Conservation (phyloP, 2,888 invertebrate genomes). For the Ametastegia equiseti region DNA sequence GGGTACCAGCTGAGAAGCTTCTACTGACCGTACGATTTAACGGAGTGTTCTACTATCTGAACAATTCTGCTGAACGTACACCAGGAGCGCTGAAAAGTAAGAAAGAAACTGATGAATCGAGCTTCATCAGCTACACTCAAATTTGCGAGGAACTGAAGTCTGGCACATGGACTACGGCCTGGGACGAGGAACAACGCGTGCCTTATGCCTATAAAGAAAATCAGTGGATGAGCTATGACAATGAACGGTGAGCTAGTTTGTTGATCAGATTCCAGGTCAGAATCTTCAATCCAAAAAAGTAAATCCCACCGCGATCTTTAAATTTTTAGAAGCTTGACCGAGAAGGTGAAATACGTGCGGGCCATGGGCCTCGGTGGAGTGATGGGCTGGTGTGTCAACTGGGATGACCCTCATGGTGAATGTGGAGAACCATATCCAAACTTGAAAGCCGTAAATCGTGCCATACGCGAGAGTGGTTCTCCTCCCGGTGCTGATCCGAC, state of each 20-base stretch:
- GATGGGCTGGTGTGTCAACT: constrained; percentile 89
- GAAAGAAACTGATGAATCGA: constrained; percentile 82
- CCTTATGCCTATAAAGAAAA: constrained; percentile 73
- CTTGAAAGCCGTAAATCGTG: constrained; percentile 78
- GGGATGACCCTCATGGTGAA: constrained; percentile 84
- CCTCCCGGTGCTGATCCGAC: no score
- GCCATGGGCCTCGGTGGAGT: no score
- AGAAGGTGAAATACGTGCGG: constrained; percentile 69
- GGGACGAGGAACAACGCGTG: constrained; percentile 72
- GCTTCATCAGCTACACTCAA: constrained; percentile 86
- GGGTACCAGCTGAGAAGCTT: constrained; percentile 81
- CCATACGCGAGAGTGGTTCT: constrained; percentile 55
- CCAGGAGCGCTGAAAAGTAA: constrained; percentile 80
- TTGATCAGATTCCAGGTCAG: no score
- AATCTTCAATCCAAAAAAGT: no score
- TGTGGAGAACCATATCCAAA: constrained; percentile 82
- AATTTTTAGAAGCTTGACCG: constrained; percentile 74
- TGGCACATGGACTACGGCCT: constrained; percentile 67
- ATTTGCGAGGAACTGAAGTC: constrained; percentile 68
- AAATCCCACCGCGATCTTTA: constrained; percentile 53
- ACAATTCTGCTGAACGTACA: constrained; percentile 72
- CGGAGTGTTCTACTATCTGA: constrained; percentile 83
- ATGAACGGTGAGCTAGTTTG: constrained; percentile 57
- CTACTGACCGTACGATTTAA: constrained; percentile 85
- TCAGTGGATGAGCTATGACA: constrained; percentile 67